Conservation (phyloP, 2,113 vertebrate genomes). For the Aegithalos caudatus region DNA sequence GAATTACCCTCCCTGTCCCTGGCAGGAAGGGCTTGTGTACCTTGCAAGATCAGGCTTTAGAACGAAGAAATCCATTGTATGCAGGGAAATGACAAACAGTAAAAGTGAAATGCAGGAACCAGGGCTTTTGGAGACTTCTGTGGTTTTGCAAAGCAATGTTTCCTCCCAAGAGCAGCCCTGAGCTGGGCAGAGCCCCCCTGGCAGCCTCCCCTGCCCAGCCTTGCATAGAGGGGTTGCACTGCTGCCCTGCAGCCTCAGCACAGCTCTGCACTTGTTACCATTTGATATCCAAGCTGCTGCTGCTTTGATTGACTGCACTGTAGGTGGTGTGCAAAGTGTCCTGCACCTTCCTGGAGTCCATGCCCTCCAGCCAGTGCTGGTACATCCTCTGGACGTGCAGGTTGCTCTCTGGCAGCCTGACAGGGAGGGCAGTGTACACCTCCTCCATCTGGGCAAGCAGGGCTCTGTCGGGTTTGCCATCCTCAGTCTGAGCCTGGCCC, state of each 20-base stretch:
- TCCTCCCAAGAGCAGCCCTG: neutral
- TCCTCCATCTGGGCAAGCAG: slow-evolving; percentile 90
- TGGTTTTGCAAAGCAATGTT: neutral
- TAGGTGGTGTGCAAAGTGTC: slow-evolving; percentile 83
- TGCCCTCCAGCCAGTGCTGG: slow-evolving; percentile 88
- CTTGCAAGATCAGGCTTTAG: neutral
- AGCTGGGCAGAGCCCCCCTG: neutral
- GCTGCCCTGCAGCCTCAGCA: neutral
- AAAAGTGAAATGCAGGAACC: neutral
- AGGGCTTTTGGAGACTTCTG: neutral
- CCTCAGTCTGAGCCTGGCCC: slow-evolving; percentile 78
- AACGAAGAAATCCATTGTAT: neutral
- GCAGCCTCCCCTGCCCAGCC: neutral
- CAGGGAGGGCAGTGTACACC: slow-evolving; percentile 79
- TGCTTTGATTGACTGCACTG: slow-evolving; percentile 34
- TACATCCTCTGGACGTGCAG: slow-evolving; percentile 80
- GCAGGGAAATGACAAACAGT: neutral
- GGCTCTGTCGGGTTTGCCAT: slow-evolving; percentile 77
- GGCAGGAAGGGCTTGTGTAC: neutral
- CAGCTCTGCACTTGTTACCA: slow-evolving; percentile 60
- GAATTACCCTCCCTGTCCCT: neutral
- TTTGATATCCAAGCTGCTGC: slow-evolving; percentile 72
- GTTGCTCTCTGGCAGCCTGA: slow-evolving; percentile 80
- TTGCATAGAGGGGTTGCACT: slow-evolving; percentile 27
- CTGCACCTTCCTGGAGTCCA: slow-evolving; percentile 75